Conservation (phyloP, 2,797 vertebrate genomes). For the Picus viridis region DNA sequence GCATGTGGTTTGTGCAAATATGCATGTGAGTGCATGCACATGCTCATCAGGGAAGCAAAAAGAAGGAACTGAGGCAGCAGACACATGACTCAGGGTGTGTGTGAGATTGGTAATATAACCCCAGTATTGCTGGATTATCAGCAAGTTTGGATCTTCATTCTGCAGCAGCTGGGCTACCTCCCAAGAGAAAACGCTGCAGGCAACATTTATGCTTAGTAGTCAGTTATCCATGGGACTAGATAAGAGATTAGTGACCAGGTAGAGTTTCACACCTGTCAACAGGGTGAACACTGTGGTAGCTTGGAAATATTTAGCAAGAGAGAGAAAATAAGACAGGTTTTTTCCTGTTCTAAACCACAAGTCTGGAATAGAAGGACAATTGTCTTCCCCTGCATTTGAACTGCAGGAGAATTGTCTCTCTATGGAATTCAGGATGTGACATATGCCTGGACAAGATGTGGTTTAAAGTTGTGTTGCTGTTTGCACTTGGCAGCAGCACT, state of each 20-base stretch:
- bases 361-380: neutral
- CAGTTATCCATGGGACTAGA: conserved; percentile 33
- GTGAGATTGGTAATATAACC: neutral
- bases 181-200: conserved; percentile 32
- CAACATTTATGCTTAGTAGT: neutral
- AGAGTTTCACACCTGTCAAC: neutral
- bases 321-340: neutral
- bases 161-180: conserved; percentile 40
- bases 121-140: conserved; percentile 2
- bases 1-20: neutral
- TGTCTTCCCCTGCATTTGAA: neutral
- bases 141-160: neutral
- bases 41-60: conserved; percentile 7
- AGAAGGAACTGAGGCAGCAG: conserved; percentile 58
- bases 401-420: neutral
- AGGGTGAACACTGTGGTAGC: neutral
- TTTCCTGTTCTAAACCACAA: neutral
- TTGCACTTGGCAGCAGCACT: neutral
- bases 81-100: conserved; percentile 33
- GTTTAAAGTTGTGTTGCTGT: neutral
- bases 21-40: neutral
- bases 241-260: conserved; percentile 52
- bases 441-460: neutral
- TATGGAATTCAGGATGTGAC: neutral
- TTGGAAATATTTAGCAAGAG: neutral